Evolutionary conservation across 1,140 invertebrate species (phyloP).

Genomic region (Grapholita molesta): DNA sequence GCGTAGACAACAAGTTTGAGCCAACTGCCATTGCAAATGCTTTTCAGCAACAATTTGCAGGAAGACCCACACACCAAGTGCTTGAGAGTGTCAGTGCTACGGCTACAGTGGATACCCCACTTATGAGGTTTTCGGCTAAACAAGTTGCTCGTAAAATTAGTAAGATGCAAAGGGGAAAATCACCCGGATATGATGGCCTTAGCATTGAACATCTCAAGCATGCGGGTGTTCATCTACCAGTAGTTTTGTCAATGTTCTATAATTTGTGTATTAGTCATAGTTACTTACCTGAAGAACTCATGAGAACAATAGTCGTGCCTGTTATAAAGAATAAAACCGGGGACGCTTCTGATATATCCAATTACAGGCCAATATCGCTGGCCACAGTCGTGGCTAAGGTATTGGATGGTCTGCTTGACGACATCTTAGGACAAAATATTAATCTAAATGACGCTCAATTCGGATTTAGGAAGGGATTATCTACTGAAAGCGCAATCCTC

Average conservation of each 20-base stretch:
- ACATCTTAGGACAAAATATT: background rate
- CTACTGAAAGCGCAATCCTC: background rate
- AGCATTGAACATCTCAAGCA: constrained; percentile 32
- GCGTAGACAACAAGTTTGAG: too few species aligned
- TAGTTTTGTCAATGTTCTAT: constrained; percentile 29
- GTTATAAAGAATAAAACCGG: constrained; percentile 21
- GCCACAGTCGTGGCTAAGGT: background rate
- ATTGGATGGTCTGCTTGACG: background rate
- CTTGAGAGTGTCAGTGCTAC: too few species aligned
- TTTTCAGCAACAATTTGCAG: too few species aligned
- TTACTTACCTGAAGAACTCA: constrained; percentile 22
- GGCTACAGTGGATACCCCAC: too few species aligned
- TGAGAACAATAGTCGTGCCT: constrained; percentile 25
- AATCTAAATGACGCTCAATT: background rate
- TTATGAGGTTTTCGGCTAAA: constrained; percentile 18
- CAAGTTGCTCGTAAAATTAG: constrained; percentile 18
- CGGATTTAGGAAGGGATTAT: background rate
- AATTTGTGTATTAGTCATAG: constrained; percentile 25
- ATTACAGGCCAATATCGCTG: background rate
- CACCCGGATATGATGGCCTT: constrained; percentile 29
- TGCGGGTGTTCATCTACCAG: constrained; percentile 25
- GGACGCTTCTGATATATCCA: too few species aligned
- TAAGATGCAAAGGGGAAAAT: constrained; percentile 28
- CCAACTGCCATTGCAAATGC: too few species aligned
- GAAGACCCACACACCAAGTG: too few species aligned